Percentiles rank a stretch among this genome's conserved stretches.
These are phyloP conservation scores for Thalassoma bifasciatum DNA, from an alignment of 2,113 vertebrate species.

Conservation along the genomic window DNA sequence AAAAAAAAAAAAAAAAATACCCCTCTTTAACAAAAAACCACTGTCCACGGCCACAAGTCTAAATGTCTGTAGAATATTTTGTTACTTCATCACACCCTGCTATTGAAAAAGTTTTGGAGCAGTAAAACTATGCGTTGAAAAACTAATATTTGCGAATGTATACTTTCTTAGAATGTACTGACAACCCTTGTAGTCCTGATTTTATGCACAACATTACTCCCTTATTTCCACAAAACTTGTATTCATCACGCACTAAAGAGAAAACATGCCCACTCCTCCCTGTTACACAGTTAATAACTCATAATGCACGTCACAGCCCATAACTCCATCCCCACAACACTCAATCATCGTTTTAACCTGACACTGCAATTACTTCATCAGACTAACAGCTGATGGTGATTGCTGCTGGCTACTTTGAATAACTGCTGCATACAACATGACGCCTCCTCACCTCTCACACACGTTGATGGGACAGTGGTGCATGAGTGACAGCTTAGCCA, in stretches of 20 bases:
- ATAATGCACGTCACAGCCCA: neutral
- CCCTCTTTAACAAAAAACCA: too few species aligned
- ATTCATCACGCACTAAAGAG: neutral
- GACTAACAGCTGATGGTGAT: neutral
- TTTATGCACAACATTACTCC: too few species aligned
- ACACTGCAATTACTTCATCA: neutral
- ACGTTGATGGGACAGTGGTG: neutral
- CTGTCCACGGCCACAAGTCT: too few species aligned
- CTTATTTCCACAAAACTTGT: neutral
- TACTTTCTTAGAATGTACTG: too few species aligned
- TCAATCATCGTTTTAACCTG: neutral
- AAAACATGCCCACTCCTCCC: neutral
- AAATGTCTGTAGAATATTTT: too few species aligned
- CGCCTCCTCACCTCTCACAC: neutral
- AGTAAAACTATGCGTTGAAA: too few species aligned
- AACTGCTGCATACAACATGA: neutral
- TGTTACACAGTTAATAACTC: too few species aligned
- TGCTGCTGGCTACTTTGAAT: neutral
- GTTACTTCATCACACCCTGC: too few species aligned
- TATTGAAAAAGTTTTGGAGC: too few species aligned
- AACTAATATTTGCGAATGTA: too few species aligned
- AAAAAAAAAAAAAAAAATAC: too few species aligned
- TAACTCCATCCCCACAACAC: neutral
- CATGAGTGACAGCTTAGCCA: slow-evolving; percentile 27
- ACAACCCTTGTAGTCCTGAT: too few species aligned